Evolutionary conservation across 2,797 vertebrate genomes (phyloP), one percentile per base, ranked within the genome.

Genomic region (Choloepus didactylus): DNA sequence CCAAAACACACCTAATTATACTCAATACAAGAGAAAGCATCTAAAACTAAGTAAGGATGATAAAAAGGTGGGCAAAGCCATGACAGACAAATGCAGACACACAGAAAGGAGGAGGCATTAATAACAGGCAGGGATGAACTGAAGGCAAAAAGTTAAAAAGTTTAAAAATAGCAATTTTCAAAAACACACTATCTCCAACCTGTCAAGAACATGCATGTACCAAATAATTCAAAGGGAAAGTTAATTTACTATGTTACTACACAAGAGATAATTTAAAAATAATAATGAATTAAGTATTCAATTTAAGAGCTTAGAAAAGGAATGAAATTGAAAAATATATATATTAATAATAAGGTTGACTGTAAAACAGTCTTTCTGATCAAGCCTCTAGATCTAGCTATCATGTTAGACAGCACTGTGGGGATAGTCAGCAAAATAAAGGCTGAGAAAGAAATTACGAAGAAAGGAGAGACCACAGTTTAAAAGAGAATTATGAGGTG

Each of bases 221-320:
- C 27, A 66, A 49, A 54, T 90, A 91, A 82, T 21, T 64, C 59
- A 73, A 75, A 83, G 62, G n/a, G 64, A 91, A 91, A 29, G 7
- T 88, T 54, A 66, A 70, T 44, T 60, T 81, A 70, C 41, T 59
- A 54, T n/a, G 21, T 72, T 59, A 72, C 31, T 81, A 90, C 70
- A 81, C 10, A 62, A 70, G 19, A 70, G 38, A 73, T 82, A 54
- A 64, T 46, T 54, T 54, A 1, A 54, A 54, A 54, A 54, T 15
- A 51, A 14, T 51, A 16, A 54, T 54, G 51, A 54, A 18, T 54
- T 54, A 54, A 18, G 54, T 18, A 54, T 18, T 54, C 54, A 54
- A 51, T 51, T 19, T 86, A 79, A 67, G 67, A 80, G 38, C 9
- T 72, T 90, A 49, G 21, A 73, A 91, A 73, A 62, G 69, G 64